Conservation (phyloP, 2,888 invertebrate genomes). For the Pterobdella sp. region DNA sequence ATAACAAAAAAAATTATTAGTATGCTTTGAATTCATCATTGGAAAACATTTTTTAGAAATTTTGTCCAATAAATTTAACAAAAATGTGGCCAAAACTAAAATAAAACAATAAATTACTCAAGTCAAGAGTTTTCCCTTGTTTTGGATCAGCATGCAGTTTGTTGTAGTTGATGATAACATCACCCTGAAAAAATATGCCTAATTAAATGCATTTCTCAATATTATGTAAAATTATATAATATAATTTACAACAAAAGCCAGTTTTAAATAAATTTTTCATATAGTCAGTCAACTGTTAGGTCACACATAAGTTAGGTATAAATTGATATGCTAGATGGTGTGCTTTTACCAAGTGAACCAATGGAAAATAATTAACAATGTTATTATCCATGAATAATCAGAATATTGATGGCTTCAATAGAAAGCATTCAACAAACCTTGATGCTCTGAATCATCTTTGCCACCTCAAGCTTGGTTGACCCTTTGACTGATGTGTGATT, state of each 20-base stretch:
- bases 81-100: not conserved
- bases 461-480: constrained; percentile 93
- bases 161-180: constrained; percentile 90
- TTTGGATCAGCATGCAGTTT: constrained; percentile 93
- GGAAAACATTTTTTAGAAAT: not conserved
- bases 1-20: not conserved
- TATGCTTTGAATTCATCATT: not conserved
- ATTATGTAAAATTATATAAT: not conserved
- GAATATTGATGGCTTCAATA: not conserved
- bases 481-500: constrained; percentile 82
- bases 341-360: too few species aligned
- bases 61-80: too few species aligned
- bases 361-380: too few species aligned
- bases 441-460: constrained; percentile 90
- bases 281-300: not conserved
- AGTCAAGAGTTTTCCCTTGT: constrained; percentile 90
- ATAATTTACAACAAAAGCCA: not conserved
- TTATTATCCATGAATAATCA: too few species aligned
- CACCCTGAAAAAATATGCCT: constrained; percentile 43
- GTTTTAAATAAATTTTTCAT: not conserved
- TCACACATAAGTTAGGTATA: not conserved
- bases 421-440: constrained; percentile 56
- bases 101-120: constrained; percentile 51
- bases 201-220: not conserved
- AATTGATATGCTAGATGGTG: too few species aligned